These are phyloP conservation scores for Pachycephala philippinensis DNA, from an alignment of 2,113 vertebrate genomes.

Conservation along the genomic window DNA sequence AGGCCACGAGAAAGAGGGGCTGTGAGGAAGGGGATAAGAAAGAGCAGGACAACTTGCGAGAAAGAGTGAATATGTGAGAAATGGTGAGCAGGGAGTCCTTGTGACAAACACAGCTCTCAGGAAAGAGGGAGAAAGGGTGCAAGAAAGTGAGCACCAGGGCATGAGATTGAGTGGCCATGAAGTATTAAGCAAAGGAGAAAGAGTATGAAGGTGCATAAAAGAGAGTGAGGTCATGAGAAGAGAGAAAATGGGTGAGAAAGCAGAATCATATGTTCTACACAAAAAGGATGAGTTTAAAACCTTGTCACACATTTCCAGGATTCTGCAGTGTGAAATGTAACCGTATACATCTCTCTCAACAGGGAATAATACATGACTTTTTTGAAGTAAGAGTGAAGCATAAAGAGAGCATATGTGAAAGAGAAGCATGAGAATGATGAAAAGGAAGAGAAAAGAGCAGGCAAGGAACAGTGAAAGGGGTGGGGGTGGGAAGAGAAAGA, in stretches of 20 bases:
- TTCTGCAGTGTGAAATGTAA: not conserved
- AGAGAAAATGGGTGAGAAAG: not conserved
- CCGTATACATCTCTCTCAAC: not conserved
- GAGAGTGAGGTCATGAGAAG: not conserved
- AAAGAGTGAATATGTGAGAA: not conserved
- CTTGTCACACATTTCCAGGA: not conserved
- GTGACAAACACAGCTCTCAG: not conserved
- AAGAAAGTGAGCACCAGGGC: not conserved
- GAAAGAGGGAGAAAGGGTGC: not conserved
- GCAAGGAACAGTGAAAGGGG: not conserved
- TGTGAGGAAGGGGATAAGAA: not conserved
- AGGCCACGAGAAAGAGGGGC: not conserved
- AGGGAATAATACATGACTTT: not conserved
- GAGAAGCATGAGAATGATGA: not conserved
- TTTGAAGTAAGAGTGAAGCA: not conserved
- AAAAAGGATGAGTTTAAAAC: not conserved
- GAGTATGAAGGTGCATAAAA: not conserved
- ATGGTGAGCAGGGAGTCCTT: not conserved
- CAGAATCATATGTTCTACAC: not conserved
- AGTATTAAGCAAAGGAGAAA: not conserved
- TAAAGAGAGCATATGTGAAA: not conserved
- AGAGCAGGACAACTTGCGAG: not conserved
- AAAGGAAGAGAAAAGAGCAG: not conserved
- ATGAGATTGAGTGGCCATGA: not conserved
- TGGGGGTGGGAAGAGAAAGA: no score